Evolutionary conservation across 2,888 invertebrate genomes (phyloP).

Genomic region (Phragmatobia fuliginosa): DNA sequence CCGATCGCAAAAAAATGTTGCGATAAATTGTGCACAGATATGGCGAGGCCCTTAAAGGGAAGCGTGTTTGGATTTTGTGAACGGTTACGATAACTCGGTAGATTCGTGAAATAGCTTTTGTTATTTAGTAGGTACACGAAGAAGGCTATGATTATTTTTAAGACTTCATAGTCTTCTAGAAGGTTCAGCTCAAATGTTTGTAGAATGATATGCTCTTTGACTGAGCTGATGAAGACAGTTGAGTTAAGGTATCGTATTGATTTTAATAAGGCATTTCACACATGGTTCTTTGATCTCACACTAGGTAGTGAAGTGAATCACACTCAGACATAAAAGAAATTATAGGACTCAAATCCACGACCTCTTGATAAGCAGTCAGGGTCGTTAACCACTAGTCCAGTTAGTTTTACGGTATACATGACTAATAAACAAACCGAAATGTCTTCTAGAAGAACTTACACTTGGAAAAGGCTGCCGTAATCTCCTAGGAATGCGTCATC

Average conservation of each 20-base stretch:
- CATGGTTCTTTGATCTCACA: no score
- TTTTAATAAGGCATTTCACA: no score
- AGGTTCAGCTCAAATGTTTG: not conserved
- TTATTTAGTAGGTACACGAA: constrained; percentile 37
- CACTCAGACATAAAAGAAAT: no score
- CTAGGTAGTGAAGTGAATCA: no score
- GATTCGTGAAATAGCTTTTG: constrained; percentile 40
- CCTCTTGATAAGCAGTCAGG: no score
- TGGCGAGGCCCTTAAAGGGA: constrained; percentile 38
- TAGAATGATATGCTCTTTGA: not conserved
- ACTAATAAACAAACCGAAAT: not conserved
- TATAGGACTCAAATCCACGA: no score
- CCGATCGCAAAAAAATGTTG: constrained; percentile 31
- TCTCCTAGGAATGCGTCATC: no score
- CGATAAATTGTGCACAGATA: constrained; percentile 48
- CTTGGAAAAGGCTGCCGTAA: no score
- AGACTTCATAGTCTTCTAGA: constrained; percentile 19
- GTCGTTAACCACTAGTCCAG: not conserved
- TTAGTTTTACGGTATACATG: not conserved
- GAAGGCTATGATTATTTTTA: constrained; percentile 40
- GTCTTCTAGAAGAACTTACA: not conserved
- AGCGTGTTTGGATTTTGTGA: constrained; percentile 49
- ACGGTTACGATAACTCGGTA: constrained; percentile 36
- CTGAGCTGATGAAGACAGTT: not conserved
- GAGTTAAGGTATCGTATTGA: not conserved